phyloP scores from a whole-genome alignment of 2,113 vertebrate genomes.

The Ellobius talpinus region DNA sequence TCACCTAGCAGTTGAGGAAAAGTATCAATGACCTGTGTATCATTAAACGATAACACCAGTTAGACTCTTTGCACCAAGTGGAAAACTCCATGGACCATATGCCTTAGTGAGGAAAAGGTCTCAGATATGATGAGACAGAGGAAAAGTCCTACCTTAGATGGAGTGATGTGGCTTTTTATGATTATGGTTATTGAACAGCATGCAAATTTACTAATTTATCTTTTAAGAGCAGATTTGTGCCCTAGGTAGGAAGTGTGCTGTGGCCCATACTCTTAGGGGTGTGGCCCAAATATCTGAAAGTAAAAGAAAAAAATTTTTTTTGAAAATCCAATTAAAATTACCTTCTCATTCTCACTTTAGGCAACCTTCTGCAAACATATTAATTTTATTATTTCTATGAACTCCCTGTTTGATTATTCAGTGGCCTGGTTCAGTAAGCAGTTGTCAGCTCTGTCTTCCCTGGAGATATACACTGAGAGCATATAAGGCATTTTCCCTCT shows the following conservation, averaged over 20 bases:
- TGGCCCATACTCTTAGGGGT: not conserved
- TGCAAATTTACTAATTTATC: conserved; percentile 8
- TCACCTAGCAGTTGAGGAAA: not conserved
- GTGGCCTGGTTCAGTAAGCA: conserved; percentile 81
- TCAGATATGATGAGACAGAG: not conserved
- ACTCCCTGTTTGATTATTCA: conserved; percentile 80
- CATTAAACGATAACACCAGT: conserved; percentile 32
- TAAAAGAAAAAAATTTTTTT: conserved; percentile 32
- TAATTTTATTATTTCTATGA: conserved; percentile 80
- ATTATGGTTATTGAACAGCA: conserved; percentile 2
- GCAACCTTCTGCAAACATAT: conserved; percentile 73
- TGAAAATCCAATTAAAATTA: conserved; percentile 60
- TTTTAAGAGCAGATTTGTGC: not conserved
- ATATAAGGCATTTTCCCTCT: conserved; percentile 77
- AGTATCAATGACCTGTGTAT: not conserved
- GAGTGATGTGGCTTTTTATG: not conserved
- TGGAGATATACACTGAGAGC: conserved; percentile 79
- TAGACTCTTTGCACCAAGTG: not conserved
- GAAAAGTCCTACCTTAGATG: not conserved
- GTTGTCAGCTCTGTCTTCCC: conserved; percentile 80
- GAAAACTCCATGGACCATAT: not conserved
- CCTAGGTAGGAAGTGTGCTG: not conserved
- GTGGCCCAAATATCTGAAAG: conserved; percentile 48
- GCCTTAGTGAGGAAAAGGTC: not conserved
- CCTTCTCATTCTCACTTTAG: conserved; percentile 74